These are phyloP conservation scores for Hylyphantes graminicola DNA, from an alignment of 1,140 invertebrate genomes.

Conservation along the genomic window DNA sequence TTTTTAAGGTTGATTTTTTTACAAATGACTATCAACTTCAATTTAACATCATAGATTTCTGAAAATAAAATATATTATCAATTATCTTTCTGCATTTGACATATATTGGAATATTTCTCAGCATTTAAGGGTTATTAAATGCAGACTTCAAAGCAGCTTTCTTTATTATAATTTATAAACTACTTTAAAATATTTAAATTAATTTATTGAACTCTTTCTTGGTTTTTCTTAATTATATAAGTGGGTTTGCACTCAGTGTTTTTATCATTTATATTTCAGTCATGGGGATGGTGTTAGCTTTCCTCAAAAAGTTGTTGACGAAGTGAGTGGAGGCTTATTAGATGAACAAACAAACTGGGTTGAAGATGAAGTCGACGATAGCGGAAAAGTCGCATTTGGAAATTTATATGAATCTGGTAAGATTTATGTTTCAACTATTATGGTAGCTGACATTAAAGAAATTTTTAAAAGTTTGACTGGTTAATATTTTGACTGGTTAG, in stretches of 20 bases:
- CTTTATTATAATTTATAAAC: too few relatives aligned
- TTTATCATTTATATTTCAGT: conserved; percentile 14
- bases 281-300: conserved; percentile 52
- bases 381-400: conserved; percentile 25
- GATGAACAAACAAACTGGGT: conserved; percentile 39
- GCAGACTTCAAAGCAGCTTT: too few relatives aligned
- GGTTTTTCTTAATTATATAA: too few relatives aligned
- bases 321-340: conserved; percentile 48
- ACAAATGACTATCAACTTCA: too few relatives aligned
- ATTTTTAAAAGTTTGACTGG: neutral
- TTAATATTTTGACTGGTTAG: neutral
- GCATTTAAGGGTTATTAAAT: too few relatives aligned
- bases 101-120: too few relatives aligned
- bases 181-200: too few relatives aligned
- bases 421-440: conserved; percentile 1
- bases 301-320: conserved; percentile 48
- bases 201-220: too few relatives aligned
- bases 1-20: too few relatives aligned
- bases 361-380: conserved; percentile 54
- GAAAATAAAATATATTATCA: too few relatives aligned
- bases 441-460: neutral
- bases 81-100: too few relatives aligned
- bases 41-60: too few relatives aligned
- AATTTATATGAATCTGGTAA: conserved; percentile 46
- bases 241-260: neutral